phyloP scores from a whole-genome alignment of 2,888 invertebrate genomes.

The Allygus modestus region DNA sequence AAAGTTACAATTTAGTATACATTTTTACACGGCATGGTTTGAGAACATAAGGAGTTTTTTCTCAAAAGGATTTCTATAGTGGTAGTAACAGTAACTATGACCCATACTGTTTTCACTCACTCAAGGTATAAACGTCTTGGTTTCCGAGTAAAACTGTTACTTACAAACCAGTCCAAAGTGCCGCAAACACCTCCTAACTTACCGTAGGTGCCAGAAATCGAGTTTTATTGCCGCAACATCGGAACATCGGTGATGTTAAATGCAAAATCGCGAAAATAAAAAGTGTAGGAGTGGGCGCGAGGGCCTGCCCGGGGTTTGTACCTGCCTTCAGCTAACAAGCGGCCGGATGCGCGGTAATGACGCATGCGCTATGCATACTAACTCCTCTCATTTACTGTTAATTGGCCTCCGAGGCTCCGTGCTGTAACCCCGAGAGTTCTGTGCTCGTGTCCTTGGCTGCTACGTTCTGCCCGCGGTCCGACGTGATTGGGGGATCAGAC shows the following conservation, averaged over 20 bases:
- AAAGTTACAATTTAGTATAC: no score
- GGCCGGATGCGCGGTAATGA: constrained; percentile 50
- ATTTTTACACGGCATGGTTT: no score
- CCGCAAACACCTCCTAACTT: no score
- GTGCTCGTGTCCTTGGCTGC: neutral
- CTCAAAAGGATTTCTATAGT: no score
- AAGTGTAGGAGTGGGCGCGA: constrained; percentile 21
- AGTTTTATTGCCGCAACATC: constrained; percentile 40
- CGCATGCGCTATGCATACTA: constrained; percentile 54
- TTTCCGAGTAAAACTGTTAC: no score
- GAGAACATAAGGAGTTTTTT: no score
- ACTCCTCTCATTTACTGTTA: constrained; percentile 55
- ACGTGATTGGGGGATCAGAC: neutral
- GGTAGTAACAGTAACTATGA: no score
- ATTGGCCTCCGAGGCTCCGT: constrained; percentile 40
- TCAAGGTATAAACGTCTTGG: no score
- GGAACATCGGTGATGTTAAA: constrained; percentile 28
- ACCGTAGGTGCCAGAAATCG: neutral
- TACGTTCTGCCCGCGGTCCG: neutral
- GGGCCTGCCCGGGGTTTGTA: neutral
- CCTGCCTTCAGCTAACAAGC: constrained; percentile 37
- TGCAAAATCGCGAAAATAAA: constrained; percentile 35
- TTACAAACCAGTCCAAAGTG: no score
- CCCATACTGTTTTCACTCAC: no score
- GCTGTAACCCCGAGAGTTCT: constrained; percentile 34